Evolutionary conservation across 2,797 vertebrate genomes (phyloP), one percentile per base, ranked within the genome.

Genomic region (Melanotaenia parkinsoni): DNA sequence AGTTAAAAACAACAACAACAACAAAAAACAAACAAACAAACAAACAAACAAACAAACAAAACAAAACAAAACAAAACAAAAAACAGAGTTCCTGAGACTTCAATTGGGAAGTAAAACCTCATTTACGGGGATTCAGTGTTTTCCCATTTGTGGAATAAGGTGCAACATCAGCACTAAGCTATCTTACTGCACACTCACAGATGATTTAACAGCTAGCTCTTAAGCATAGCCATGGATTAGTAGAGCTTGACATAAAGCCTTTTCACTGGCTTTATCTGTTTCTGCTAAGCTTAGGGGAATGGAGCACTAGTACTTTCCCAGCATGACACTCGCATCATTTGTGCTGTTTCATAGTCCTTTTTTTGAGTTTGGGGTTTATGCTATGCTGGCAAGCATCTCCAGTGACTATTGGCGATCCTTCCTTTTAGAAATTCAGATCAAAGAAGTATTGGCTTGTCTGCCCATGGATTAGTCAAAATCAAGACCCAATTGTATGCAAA

Each of bases 171-270:
- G 90, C 91, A 89, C 81, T 85, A 82, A 90, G 86, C 86, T 77
- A 83, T 77, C 77, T 84, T 67, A 59, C 84, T 81, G 86, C 88
- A 86, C 80, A 85, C 87, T 84, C 91, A 88, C 90, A 88, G 84
- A 91, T 90, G 90, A 91, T 87, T 91, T 90, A 91, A 86, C 91
- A 89, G 80, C 74, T 74, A 76, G 81, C 82, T 89, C 83, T 86
- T 86, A 91, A 86, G 84, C 80, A 16, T 76, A 89, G 86, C 80
- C 84, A 66, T 63, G 89, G 90, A 91, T 91, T 92, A 92, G 91
- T 90, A 80, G 86, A 88, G 88, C 86, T 88, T 91, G 90, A 91
- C 90, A 88, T 83, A 90, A 92, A 92, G 89, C 88, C 86, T 89
- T 92, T 90, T 88, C 83, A 84, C 89, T 77, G 79, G 82, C 81